phyloP scores from a whole-genome alignment of 2,797 vertebrate genomes.

The Scomberomorus guttatus region DNA sequence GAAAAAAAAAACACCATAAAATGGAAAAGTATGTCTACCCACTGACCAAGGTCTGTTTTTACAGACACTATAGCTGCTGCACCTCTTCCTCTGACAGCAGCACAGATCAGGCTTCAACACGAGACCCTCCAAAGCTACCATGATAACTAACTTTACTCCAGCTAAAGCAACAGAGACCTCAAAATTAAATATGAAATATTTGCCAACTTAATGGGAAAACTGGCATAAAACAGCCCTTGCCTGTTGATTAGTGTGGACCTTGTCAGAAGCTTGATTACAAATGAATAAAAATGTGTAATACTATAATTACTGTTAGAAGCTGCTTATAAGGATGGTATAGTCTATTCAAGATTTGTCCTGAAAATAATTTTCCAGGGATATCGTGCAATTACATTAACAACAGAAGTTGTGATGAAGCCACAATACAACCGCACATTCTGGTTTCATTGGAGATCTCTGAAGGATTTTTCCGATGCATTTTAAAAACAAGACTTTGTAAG shows the following conservation, averaged over 20 bases:
- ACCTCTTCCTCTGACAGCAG: conserved; percentile 7
- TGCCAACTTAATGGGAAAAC: neutral
- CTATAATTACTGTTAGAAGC: neutral
- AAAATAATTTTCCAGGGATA: neutral
- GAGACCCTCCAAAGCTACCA: neutral
- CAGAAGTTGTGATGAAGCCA: neutral
- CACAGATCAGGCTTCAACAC: conserved; percentile 9
- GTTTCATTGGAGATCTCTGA: neutral
- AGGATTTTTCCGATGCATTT: neutral
- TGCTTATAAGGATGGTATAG: neutral
- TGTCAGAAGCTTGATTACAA: neutral
- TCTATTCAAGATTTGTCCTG: neutral
- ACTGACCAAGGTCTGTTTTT: conserved; percentile 14
- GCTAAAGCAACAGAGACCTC: neutral
- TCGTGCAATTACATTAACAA: neutral
- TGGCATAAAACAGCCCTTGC: neutral
- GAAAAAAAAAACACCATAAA: conserved; percentile 35
- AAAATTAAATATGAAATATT: neutral
- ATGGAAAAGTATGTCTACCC: conserved; percentile 22
- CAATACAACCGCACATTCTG: neutral
- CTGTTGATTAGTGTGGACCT: neutral
- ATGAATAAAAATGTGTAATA: neutral
- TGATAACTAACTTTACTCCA: neutral
- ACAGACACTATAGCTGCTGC: neutral
- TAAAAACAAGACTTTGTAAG: neutral